These are phyloP conservation scores for Cataglyphis altisquamis DNA, from an alignment of 2,888 invertebrate genomes.

Conservation along the genomic window DNA sequence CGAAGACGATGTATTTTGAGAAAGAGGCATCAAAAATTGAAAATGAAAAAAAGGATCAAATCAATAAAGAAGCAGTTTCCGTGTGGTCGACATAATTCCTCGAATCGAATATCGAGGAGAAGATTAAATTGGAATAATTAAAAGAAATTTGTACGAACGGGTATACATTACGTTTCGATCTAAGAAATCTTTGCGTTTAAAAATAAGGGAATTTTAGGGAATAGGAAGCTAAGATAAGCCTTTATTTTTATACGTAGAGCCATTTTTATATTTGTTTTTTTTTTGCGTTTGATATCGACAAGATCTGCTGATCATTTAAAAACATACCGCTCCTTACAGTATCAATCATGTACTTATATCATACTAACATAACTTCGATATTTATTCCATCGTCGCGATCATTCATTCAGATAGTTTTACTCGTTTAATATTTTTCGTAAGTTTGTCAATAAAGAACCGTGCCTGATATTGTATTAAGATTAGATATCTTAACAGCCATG, in stretches of 20 bases:
- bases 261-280: constrained; percentile 11
- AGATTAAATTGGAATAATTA: not conserved
- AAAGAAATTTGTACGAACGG: not conserved
- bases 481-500: constrained; percentile 39
- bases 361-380: constrained; percentile 66
- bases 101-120: not conserved
- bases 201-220: not conserved
- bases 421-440: constrained; percentile 42
- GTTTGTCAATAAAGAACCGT: constrained; percentile 40
- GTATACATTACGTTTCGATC: not conserved
- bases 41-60: constrained; percentile 67
- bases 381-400: constrained; percentile 75
- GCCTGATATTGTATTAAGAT: constrained; percentile 59
- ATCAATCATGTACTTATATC: constrained; percentile 33
- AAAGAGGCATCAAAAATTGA: constrained; percentile 64
- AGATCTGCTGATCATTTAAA: constrained; percentile 43
- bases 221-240: not conserved
- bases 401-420: constrained; percentile 53
- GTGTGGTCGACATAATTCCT: constrained; percentile 7
- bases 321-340: constrained; percentile 27
- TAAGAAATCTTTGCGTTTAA: not conserved
- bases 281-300: constrained; percentile 7
- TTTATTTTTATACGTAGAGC: not conserved
- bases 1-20: not conserved
- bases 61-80: constrained; percentile 68